Conservation (phyloP, 2,113 vertebrate species). For the Hyaena hyaena region DNA sequence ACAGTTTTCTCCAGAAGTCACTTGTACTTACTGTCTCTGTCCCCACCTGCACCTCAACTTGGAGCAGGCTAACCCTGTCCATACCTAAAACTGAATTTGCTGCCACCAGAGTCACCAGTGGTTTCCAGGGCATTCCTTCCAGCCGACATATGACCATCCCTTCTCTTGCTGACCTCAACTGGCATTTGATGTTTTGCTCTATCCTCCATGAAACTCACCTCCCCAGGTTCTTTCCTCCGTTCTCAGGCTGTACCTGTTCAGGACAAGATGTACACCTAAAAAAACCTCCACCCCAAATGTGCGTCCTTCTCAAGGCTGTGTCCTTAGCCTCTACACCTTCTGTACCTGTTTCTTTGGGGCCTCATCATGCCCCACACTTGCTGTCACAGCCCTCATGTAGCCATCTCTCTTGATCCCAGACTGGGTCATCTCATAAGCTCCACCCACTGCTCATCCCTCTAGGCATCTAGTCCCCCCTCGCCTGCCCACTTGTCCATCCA, state of each 20-base stretch:
- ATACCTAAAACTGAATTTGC: neutral
- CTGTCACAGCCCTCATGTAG: neutral
- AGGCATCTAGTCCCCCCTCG: neutral
- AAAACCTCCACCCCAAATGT: rapidly evolving
- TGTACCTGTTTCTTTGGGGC: neutral
- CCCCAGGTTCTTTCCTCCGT: too few species aligned
- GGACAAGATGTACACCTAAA: too few species aligned
- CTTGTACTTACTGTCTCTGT: neutral
- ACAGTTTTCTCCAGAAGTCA: neutral
- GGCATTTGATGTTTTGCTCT: neutral
- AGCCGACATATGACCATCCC: too few species aligned
- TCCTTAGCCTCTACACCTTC: neutral
- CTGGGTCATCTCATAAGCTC: neutral
- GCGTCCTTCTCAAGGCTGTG: neutral
- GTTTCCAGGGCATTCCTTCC: neutral
- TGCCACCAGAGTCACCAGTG: neutral
- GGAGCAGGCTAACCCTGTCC: neutral
- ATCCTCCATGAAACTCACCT: neutral
- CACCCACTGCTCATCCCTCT: neutral
- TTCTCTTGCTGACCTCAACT: too few species aligned
- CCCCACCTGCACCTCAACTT: neutral
- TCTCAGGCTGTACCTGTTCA: neutral
- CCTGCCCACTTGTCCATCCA: neutral
- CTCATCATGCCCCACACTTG: neutral
- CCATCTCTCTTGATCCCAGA: neutral